A percentile compares a stretch with the other conserved stretches of the same genome.
Evolutionary conservation across 2,888 invertebrate species (phyloP).

Genomic region (Lasioglossum marginatum): DNA sequence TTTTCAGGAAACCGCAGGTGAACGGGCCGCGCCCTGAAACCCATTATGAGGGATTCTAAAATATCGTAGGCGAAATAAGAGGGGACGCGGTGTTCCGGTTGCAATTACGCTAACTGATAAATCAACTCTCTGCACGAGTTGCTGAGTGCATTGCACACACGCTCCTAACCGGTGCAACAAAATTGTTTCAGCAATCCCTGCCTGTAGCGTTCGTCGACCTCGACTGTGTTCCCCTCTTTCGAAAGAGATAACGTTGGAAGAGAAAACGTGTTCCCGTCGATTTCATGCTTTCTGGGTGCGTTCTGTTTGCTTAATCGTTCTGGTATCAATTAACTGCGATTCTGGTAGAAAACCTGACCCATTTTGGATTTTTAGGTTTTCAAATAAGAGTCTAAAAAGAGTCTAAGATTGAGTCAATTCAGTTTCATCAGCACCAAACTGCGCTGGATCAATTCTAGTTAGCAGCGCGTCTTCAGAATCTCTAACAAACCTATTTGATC

Average conservation of each 20-base stretch:
- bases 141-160: conserved; percentile 28
- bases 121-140: conserved; percentile 17
- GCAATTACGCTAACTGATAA: conserved; percentile 44
- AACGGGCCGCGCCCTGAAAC: not conserved
- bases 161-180: not conserved
- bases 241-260: not conserved
- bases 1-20: conserved; percentile 30
- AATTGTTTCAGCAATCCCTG: not conserved
- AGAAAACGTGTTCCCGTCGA: not conserved
- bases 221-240: not conserved
- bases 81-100: conserved; percentile 7
- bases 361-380: not conserved
- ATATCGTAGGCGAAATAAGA: conserved; percentile 21
- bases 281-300: not conserved
- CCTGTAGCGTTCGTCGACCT: not conserved
- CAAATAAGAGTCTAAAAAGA: too few relatives aligned
- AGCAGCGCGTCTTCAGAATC: not conserved
- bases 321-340: not conserved
- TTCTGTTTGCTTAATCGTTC: not conserved
- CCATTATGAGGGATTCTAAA: conserved; percentile 21
- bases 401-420: not conserved
- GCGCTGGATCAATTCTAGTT: not conserved
- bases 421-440: not conserved
- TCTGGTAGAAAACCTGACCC: not conserved
- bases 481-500: not conserved